Percentiles rank a stretch among this genome's conserved stretches.
phyloP scores from a whole-genome alignment of 2,888 invertebrate genomes.

The Hirtodrosophila confusa region DNA sequence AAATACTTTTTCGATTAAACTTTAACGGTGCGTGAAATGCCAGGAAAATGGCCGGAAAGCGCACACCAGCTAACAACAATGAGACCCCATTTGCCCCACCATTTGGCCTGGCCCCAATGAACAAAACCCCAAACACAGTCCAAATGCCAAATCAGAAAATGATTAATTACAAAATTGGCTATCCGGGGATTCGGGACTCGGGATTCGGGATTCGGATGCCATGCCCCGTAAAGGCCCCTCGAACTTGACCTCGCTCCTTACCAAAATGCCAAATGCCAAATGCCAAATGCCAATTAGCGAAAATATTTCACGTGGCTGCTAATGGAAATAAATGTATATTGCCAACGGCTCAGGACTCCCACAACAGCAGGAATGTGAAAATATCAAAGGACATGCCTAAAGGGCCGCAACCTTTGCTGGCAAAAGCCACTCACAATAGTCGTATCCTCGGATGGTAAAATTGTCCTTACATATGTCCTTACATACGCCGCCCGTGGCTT shows the following conservation, averaged over 20 bases:
- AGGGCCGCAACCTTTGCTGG: slow-evolving; percentile 1
- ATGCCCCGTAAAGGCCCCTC: background rate
- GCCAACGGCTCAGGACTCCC: background rate
- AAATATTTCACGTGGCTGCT: slow-evolving; percentile 64
- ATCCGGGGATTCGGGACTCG: slow-evolving; percentile 1
- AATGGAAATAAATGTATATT: slow-evolving; percentile 69
- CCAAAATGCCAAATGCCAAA: slow-evolving; percentile 36
- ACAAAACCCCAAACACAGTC: slow-evolving; percentile 13
- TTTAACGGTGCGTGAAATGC: slow-evolving; percentile 75
- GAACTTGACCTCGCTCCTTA: slow-evolving; percentile 37
- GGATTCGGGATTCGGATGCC: background rate
- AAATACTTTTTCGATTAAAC: slow-evolving; percentile 77
- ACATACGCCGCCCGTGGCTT: background rate
- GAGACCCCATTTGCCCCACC: too few species aligned
- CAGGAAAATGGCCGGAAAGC: slow-evolving; percentile 33
- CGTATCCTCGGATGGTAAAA: background rate
- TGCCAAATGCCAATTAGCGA: slow-evolving; percentile 66
- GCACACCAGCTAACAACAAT: slow-evolving; percentile 12
- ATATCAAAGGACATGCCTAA: slow-evolving; percentile 37
- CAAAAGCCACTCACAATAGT: background rate
- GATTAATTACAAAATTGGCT: slow-evolving; percentile 68
- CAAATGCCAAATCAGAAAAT: slow-evolving; percentile 69
- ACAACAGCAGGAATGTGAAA: slow-evolving; percentile 5
- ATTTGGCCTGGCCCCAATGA: background rate
- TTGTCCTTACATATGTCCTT: slow-evolving; percentile 12